phyloP scores from a whole-genome alignment of 1,140 invertebrate genomes.

The Berghia stephanieae region DNA sequence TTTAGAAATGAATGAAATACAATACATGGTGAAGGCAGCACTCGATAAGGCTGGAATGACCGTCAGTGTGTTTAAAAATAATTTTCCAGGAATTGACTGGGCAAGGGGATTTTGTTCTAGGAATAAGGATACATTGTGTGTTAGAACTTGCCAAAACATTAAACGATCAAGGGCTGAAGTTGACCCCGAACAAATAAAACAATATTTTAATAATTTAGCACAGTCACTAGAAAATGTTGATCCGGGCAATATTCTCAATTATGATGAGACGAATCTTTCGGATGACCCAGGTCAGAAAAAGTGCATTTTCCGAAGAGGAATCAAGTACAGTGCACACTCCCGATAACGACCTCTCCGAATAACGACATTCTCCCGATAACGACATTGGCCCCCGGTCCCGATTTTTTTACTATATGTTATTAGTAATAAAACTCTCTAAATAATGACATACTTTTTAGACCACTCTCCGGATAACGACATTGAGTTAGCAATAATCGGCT shows the following conservation, averaged over 20 bases:
- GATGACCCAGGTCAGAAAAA: slow-evolving; percentile 65
- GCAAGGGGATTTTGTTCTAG: neutral
- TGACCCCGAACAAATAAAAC: neutral
- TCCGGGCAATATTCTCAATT: slow-evolving; percentile 35
- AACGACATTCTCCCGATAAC: no score
- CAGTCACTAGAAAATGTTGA: slow-evolving; percentile 17
- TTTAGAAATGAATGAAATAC: neutral
- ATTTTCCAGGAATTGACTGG: slow-evolving; percentile 20
- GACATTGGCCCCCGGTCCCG: no score
- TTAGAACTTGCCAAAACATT: slow-evolving; percentile 24
- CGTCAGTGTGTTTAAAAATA: neutral
- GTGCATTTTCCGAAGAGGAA: slow-evolving; percentile 54
- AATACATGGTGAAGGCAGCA: neutral
- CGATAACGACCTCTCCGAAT: no score
- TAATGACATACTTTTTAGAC: no score
- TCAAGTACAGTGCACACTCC: no score
- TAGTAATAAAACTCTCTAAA: no score
- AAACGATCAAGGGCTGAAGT: slow-evolving; percentile 16
- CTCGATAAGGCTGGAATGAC: neutral
- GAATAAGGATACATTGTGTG: neutral
- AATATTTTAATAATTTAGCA: slow-evolving; percentile 20
- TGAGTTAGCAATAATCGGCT: no score
- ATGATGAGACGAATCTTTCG: slow-evolving; percentile 66
- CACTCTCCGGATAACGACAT: no score
- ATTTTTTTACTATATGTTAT: no score